Evolutionary conservation across 2,113 vertebrate genomes (phyloP).

Genomic region (Lanius ludovicianus): DNA sequence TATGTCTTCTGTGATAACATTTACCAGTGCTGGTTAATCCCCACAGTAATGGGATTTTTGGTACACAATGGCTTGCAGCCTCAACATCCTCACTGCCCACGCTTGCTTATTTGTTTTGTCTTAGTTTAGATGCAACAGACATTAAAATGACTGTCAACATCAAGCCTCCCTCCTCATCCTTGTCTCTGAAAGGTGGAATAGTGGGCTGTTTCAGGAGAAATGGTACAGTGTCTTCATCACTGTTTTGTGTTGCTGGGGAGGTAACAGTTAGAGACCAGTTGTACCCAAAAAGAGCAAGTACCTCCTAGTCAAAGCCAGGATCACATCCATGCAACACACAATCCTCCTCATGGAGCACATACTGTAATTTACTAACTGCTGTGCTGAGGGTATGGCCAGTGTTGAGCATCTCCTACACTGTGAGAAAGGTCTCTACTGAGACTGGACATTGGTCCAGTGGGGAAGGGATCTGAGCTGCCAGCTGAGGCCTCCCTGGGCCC

Average conservation of each 20-base stretch:
- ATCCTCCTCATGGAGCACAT: neutral
- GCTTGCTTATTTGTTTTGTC: neutral
- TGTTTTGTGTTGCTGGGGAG: neutral
- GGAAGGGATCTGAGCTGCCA: neutral
- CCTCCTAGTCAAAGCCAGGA: neutral
- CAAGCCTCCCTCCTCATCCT: neutral
- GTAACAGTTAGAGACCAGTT: neutral
- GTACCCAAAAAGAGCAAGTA: neutral
- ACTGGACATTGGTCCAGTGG: rapidly evolving
- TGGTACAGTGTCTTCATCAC: neutral
- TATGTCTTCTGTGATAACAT: neutral
- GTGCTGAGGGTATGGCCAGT: rapidly evolving
- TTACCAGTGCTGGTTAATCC: neutral
- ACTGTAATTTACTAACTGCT: neutral
- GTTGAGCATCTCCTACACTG: neutral
- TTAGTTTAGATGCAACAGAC: neutral
- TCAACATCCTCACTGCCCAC: neutral
- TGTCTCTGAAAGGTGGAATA: neutral
- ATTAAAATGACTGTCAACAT: neutral
- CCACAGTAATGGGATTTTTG: neutral
- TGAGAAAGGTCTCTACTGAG: neutral
- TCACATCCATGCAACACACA: neutral
- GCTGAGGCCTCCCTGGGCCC: neutral
- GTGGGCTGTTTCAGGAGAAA: neutral
- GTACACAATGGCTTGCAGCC: neutral